Evolutionary conservation across 2,113 vertebrate species (phyloP), one percentile per base, ranked within the genome.

Genomic region (Pica pica): DNA sequence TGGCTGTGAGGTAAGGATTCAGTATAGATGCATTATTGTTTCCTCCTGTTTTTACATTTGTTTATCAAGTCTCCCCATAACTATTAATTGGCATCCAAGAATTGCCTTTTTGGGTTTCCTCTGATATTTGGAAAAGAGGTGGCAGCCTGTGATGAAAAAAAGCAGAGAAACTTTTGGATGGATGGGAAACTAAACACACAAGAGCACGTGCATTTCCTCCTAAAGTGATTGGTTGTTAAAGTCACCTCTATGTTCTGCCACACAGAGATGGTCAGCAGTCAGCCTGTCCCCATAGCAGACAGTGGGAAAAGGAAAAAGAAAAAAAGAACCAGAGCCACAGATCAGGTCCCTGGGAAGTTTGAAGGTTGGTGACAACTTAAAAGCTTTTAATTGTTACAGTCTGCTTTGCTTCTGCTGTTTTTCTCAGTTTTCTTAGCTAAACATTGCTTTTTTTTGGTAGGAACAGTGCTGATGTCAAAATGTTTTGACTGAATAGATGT

Each of bases 261-360:
- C 35, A 39, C 96, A 99, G 99, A 98, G 67, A 98, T 98, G 94
- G 98, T 99, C 95, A 98, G 97, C 98, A 99, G 99, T 84, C 98
- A 99, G 90, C 98, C 98, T 85, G 94, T 99, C 88, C 97, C 98
- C 81, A 98, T 99, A 92, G 95, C 97, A 86, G 98, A 99, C 65
- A 96, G 94, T 60, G 97, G 97, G 61, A 99, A 98, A 96, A 98
- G 98, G 87, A 99, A 97, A 92, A 99, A 99, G 98, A 99, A 99
- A 96, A 99, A 99, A 89, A 98, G 98, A 89, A 98, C 98, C 31
- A 98, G 98, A 94, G 98, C 98, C 26, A 97, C 98, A 15, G 98
- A 99, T 96, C 98, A 98, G 71, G 97, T 98, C 50, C 98, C 98
- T 12, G 99, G 98, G 74, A 99, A 98, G 41, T 99, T 99, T 96